Base-by-base conservation (phyloP, 30 jellyfish, hydroid and myxozoan genomes). In the Clytia hemisphaerica region DNA sequence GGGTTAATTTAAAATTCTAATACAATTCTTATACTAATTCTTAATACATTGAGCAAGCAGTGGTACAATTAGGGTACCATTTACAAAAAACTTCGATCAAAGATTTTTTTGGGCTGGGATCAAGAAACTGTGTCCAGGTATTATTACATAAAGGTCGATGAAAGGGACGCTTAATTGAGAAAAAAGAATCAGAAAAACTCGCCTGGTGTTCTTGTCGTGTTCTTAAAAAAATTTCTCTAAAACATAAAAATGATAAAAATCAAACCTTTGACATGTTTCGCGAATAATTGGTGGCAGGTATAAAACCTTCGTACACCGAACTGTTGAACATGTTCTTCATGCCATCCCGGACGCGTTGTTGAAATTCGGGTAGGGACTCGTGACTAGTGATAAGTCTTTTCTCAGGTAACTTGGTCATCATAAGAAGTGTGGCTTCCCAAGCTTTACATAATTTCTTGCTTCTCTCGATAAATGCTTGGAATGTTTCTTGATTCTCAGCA, bases 401-500 rank as follows among this genome's bases (percentile, higher is more conserved):
- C 3, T 36, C 4, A 37, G 78, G 40, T 6, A 36, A 22, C 25
- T 65, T 65, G 28, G 78, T 65, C 70, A 65, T 65, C 64, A 65
- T 37, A 14, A 65, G 72, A 33, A 65, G 25, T 9, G 78, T 65
- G 6, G 66, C 59, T 37, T 65, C 78, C 78, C 78, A 65, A 45
- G 71, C 78, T 65, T 65, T 34, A 25, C 78, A 65, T 2, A 65
- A 45, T 6, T 37, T 45, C 36, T 65, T 65, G 44, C 78, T 65
- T 3, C 78, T 36, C 18, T 40, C 37, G 16, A 37, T 37, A 37
- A 65, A 65, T 65, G 71, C 37, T 6, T 65, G 25, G 44, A 37
- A 65, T 14, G 22, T 65, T 16, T 45, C 29, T n/a, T 26, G 71
- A 65, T 65, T 37, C 3, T 65, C 70, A 36, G 25, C 6, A 22